Evolutionary conservation across 2,888 invertebrate genomes (phyloP).

Genomic region (Philereme vetulata): DNA sequence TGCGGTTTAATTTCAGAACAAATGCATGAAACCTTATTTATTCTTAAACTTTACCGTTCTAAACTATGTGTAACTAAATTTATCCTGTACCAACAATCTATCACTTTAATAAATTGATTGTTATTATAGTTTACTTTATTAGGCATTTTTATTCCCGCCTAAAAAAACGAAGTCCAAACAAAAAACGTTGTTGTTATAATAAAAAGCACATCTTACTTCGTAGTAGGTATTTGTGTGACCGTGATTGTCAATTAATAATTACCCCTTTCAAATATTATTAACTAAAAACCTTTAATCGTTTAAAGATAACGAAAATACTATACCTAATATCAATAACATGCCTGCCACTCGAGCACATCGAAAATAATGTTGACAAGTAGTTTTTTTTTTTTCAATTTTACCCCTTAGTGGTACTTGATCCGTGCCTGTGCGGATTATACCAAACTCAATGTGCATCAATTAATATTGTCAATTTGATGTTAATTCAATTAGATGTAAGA

Average conservation of each 20-base stretch:
- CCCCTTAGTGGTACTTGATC: slow-evolving; percentile 25
- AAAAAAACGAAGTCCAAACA: background rate
- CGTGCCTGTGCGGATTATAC: slow-evolving; percentile 29
- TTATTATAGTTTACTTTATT: background rate
- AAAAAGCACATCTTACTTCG: background rate
- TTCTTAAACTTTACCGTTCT: background rate
- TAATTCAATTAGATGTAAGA: slow-evolving; percentile 28
- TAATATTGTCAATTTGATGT: slow-evolving; percentile 70
- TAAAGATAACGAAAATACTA: background rate
- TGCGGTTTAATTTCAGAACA: background rate
- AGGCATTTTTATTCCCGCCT: background rate
- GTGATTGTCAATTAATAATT: background rate
- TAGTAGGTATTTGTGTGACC: background rate
- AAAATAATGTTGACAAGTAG: background rate
- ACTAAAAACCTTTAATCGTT: background rate
- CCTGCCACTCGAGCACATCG: background rate
- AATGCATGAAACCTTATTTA: background rate
- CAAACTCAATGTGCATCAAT: slow-evolving; percentile 59
- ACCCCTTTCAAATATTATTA: background rate
- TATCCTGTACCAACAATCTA: background rate
- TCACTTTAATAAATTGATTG: background rate
- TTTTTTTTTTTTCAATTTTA: background rate
- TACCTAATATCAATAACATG: background rate
- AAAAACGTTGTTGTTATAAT: background rate
- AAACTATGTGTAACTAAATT: background rate